Evolutionary conservation across 2,888 invertebrate genomes (phyloP), one percentile per base, ranked within the genome.

Genomic region (Clepsis dumicolana): DNA sequence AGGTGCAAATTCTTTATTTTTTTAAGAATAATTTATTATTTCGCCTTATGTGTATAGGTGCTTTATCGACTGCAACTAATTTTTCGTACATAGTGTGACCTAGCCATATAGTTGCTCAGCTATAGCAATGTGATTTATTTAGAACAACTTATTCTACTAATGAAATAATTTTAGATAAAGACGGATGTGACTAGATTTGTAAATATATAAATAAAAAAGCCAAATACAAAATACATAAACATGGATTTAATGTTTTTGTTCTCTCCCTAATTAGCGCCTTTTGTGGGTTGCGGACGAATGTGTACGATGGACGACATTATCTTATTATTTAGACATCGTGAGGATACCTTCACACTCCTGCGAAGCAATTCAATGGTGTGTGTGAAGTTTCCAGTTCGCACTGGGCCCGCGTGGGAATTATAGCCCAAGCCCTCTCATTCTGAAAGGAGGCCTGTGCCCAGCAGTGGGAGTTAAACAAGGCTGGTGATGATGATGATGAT

Each of bases 111-210:
- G 73, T 77, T 80, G 78, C 78, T 81, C 79, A 77, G 73, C 70
- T 71, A 70, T 63, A 73, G 76, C 71, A 68, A 77, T 78, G 81
- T 85, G 83, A 86, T 76, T 80, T 80, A 76, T 79, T 81, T 82
- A 81, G 76, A 80, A 81, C 76, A 81, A 81, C 77, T 84, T 80
- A 77, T 78, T 72, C 73, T 80, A 77, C 74, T 87, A 82, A 85
- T 83, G 79, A 77, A 81, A 80, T 86, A 81, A 83, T 84, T 85
- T 83, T 89, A 91, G 88, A 81, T 84, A 85, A 86, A 86, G 85
- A 88, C 85, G 87, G 86, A 90, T 91, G 92, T 92, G 92, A 92
- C 91, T 93, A 92, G 91, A 90, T 88, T 91, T 93, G 92, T 92
- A 93, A 92, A 93, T 93, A 93, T 90, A 87, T 85, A 85, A 88